Conservation (phyloP, 2,888 invertebrate species). For the Chrysina gloriosa region DNA sequence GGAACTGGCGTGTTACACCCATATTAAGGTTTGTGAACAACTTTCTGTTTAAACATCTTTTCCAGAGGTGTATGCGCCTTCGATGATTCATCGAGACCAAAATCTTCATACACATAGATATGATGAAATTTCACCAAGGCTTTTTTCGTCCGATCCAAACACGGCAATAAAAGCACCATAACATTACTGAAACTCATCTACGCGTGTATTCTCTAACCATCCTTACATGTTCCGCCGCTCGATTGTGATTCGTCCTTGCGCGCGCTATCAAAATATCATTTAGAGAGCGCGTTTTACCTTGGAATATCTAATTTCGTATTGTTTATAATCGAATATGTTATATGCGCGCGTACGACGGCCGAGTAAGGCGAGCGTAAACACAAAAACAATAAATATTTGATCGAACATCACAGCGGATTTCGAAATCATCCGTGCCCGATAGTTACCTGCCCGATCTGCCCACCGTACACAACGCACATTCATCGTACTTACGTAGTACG, state of each 20-base stretch:
- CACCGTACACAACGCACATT: not conserved
- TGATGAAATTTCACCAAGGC: no score
- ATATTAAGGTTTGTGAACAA: no score
- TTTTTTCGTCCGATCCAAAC: no score
- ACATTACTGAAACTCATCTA: no score
- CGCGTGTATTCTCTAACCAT: no score
- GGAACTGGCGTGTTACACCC: no score
- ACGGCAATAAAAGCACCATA: no score
- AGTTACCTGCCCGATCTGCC: not conserved
- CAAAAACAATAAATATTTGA: slow-evolving; percentile 6
- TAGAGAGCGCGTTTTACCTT: slow-evolving; percentile 14
- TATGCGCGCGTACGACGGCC: not conserved
- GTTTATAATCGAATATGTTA: slow-evolving; percentile 18
- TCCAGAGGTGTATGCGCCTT: no score
- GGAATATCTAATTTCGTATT: slow-evolving; percentile 32
- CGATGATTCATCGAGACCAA: no score
- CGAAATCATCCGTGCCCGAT: not conserved
- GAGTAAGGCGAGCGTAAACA: not conserved
- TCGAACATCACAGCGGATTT: not conserved
- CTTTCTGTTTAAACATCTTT: no score
- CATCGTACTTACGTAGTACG: not conserved
- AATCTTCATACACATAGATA: no score
- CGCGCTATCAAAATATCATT: slow-evolving; percentile 20
- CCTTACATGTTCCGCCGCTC: no score
- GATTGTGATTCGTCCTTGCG: slow-evolving; percentile 5